Base-by-base conservation (phyloP, 2,888 invertebrate species). In the Augochlorella aurata region DNA sequence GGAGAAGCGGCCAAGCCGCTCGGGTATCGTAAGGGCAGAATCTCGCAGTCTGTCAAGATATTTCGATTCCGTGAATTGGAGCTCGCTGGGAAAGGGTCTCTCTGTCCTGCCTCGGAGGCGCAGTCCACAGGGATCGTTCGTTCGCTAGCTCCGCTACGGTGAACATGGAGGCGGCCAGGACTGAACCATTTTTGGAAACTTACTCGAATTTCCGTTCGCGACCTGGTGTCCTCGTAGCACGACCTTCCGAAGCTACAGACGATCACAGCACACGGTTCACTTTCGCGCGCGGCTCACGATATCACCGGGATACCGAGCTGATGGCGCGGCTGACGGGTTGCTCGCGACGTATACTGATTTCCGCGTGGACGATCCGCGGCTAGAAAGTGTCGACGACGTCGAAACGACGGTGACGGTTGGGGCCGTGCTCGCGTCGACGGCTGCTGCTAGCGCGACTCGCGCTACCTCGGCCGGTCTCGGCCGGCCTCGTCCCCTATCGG, bases 341-440 rank as follows among this genome's bases (percentile, higher is more conserved):
- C 21, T 70, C 68, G 68, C 74, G 81, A 81, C 65, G 71, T 47
- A 38, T 29, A 61, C n/a, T 38, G 29, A 67, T 69, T 86, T 86
- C 74, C 87, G 82, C 84, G 88, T 76, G 88, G 75, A 82, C 80
- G 81, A 82, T 81, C 88, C 85, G 84, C 88, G 87, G 84, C 82
- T 87, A 85, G 66, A 80, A 79, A 76, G 81, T 81, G 77, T 78
- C 79, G 89, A 89, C 88, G 88, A 91, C 92, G 92, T 90, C 90
- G 88, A 90, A 92, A 89, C 90, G 91, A 92, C 90, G 90, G 87
- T 85, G 87, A 88, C 88, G 88, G 90, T 90, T 83, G 85, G 87
- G 87, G 88, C 86, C 88, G 89, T 87, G 85, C 84, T 90, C 85
- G 88, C 90, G 88, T 89, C 86, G 88, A 88, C 90, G 88, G 89